These are phyloP conservation scores for Periparus ater DNA, from an alignment of 2,797 vertebrate genomes.

Conservation along the genomic window DNA sequence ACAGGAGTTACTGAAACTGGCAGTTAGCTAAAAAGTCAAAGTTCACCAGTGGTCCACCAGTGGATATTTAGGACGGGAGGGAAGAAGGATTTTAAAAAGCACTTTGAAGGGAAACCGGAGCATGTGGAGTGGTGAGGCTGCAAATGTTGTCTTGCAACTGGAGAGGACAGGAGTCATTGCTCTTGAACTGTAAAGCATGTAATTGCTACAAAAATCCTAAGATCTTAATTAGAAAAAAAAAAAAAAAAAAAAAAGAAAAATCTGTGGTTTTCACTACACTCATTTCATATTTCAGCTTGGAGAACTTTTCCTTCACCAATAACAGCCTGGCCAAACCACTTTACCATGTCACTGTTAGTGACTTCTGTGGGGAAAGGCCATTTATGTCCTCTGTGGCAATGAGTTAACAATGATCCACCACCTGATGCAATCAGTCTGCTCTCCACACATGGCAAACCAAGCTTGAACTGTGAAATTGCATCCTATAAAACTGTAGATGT, in stretches of 20 bases:
- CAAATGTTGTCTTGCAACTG: neutral
- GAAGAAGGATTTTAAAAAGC: neutral
- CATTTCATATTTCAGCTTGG: neutral
- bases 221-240: neutral
- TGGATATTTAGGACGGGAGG: neutral
- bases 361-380: neutral
- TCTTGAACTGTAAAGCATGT: neutral
- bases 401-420: slow-evolving; percentile 38
- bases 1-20: neutral
- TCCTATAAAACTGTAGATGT: slow-evolving; percentile 41
- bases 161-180: neutral
- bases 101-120: neutral
- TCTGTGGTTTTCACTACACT: neutral
- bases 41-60: neutral
- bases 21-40: neutral
- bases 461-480: slow-evolving; percentile 50
- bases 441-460: slow-evolving; percentile 35
- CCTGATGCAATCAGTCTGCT: slow-evolving; percentile 40
- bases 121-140: neutral
- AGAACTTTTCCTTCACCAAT: neutral
- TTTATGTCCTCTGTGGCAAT: slow-evolving; percentile 24
- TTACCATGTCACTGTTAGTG: neutral
- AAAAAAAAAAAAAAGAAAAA: neutral
- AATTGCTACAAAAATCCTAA: neutral
- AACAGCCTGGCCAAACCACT: neutral